phyloP scores from a whole-genome alignment of 2,797 vertebrate species.

The Alcedo quadribrachys region DNA sequence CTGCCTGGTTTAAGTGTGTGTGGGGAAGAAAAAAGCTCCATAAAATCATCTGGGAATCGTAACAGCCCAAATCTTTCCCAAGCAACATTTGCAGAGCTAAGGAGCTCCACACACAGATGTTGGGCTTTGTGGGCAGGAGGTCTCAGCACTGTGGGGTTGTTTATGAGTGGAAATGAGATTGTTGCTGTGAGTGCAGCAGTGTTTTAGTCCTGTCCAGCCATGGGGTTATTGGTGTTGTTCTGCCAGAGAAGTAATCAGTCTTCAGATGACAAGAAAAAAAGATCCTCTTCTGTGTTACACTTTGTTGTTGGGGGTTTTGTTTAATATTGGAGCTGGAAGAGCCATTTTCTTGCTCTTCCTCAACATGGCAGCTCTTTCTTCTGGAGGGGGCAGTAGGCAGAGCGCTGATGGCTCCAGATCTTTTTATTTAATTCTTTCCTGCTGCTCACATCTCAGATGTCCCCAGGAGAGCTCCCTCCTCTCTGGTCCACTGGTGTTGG shows the following conservation, averaged over 20 bases:
- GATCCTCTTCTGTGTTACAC: neutral
- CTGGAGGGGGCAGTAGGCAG: neutral
- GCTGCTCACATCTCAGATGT: neutral
- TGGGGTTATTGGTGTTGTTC: neutral
- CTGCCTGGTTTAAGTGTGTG: neutral
- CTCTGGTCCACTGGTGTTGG: neutral
- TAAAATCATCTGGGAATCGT: conserved; percentile 23
- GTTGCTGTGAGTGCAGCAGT: neutral
- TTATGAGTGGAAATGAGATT: neutral
- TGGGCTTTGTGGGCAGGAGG: neutral
- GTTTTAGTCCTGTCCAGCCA: neutral
- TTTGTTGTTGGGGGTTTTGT: neutral
- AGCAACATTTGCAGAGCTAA: neutral
- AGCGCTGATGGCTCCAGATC: neutral
- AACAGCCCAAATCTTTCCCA: neutral
- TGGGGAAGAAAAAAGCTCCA: neutral
- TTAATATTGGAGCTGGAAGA: neutral
- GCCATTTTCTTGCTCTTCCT: neutral
- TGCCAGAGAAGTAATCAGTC: neutral
- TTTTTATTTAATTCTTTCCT: neutral
- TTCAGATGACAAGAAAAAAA: neutral
- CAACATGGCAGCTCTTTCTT: neutral
- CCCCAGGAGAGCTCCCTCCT: neutral
- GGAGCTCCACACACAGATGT: neutral
- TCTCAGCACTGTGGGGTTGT: neutral